Conservation (phyloP, 2,113 vertebrate genomes). For the Rhea pennata region DNA sequence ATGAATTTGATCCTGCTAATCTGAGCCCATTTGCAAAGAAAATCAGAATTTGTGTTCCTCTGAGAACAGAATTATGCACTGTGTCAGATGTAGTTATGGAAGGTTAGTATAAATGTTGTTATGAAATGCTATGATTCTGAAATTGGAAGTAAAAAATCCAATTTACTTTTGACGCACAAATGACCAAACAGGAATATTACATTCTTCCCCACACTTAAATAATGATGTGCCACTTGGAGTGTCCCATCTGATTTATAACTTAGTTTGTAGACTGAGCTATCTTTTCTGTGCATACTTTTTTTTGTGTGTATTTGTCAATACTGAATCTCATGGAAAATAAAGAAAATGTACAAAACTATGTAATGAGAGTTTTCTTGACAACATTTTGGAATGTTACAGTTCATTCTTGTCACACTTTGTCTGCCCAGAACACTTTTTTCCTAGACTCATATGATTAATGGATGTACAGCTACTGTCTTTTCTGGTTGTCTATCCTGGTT, state of each 20-base stretch:
- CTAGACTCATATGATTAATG: not conserved
- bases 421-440: not conserved
- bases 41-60: not conserved
- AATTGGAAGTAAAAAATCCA: not conserved
- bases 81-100: not conserved
- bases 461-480: not conserved
- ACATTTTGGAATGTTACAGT: not conserved
- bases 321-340: not conserved
- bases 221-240: not conserved
- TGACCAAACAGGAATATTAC: not conserved
- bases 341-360: not conserved
- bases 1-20: conserved; percentile 30
- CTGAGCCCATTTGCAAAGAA: not conserved
- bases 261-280: not conserved
- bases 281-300: too few relatives aligned
- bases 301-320: not conserved
- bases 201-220: not conserved
- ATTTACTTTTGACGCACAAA: not conserved
- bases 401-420: not conserved
- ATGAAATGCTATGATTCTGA: not conserved
- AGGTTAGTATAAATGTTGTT: not conserved
- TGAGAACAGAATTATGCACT: not conserved
- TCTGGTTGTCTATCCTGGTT: not conserved
- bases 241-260: not conserved
- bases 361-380: not conserved